Conservation (phyloP, 1,140 invertebrate species). For the Euwallacea similis region DNA sequence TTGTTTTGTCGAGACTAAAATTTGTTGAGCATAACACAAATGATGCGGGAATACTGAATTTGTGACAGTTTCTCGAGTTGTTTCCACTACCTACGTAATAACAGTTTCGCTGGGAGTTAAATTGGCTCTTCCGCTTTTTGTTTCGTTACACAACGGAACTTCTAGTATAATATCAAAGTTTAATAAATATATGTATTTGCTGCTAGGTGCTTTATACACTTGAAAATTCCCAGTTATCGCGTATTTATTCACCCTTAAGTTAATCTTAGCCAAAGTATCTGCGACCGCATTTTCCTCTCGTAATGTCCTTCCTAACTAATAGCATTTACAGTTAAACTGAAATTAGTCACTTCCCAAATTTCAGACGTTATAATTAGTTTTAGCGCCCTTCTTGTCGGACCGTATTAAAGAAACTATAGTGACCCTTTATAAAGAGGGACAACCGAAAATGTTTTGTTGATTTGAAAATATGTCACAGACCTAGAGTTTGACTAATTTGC, state of each 20-base stretch:
- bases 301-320: constrained; percentile 30
- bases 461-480: background rate
- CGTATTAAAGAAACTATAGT: constrained; percentile 14
- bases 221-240: background rate
- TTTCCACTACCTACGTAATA: constrained; percentile 4
- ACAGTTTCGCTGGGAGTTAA: background rate
- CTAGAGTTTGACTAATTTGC: background rate
- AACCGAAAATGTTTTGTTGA: constrained; percentile 18
- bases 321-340: constrained; percentile 34
- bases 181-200: too few species aligned
- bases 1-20: background rate
- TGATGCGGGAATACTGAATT: background rate
- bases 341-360: constrained; percentile 35
- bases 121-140: constrained; percentile 1
- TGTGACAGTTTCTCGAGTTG: constrained; percentile 1
- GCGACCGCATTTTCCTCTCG: constrained; percentile 21
- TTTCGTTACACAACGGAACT: too few species aligned
- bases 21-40: constrained; percentile 5
- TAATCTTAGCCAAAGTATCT: constrained; percentile 23
- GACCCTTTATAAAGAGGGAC: constrained; percentile 13
- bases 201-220: too few species aligned
- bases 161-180: too few species aligned
- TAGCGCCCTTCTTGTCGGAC: constrained; percentile 8
- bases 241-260: constrained; percentile 21
- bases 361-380: constrained; percentile 25